Evolutionary conservation across 2,888 invertebrate genomes (phyloP).

Genomic region (Phlogophora meticulosa): DNA sequence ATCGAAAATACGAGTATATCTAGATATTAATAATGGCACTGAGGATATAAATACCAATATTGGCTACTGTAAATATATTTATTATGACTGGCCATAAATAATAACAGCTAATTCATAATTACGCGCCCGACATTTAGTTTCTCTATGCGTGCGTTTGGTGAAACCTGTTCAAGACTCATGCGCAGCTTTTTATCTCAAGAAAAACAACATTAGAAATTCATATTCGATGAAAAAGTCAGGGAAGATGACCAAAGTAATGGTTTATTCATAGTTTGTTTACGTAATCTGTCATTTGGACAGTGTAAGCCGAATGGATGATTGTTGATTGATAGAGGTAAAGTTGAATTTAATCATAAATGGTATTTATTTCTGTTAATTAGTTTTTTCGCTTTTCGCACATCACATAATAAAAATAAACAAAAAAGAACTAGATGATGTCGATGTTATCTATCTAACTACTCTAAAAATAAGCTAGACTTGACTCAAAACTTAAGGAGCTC

Average conservation of each 20-base stretch:
- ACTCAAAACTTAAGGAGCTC: no score
- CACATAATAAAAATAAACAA: no score
- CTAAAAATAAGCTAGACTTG: no score
- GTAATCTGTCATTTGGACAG: conserved; percentile 7
- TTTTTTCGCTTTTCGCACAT: no score
- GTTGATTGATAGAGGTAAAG: no score
- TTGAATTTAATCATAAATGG: no score
- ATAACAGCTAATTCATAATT: conserved; percentile 16
- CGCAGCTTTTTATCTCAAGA: conserved; percentile 41
- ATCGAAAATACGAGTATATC: no score
- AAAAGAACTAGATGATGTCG: no score
- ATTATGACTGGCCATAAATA: conserved; percentile 24
- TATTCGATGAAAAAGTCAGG: conserved; percentile 22
- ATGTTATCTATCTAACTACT: no score
- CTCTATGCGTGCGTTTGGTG: conserved; percentile 58
- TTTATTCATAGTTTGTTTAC: neutral
- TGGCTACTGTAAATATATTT: neutral
- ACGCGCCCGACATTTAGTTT: conserved; percentile 36
- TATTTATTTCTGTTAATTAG: no score
- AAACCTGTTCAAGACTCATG: conserved; percentile 28
- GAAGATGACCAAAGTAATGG: conserved; percentile 12
- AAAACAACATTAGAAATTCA: conserved; percentile 54
- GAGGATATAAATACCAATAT: neutral
- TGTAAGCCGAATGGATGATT: neutral
- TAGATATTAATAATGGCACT: neutral